phyloP scores from a whole-genome alignment of 2,888 invertebrate genomes.

The Torymus tubicola region DNA sequence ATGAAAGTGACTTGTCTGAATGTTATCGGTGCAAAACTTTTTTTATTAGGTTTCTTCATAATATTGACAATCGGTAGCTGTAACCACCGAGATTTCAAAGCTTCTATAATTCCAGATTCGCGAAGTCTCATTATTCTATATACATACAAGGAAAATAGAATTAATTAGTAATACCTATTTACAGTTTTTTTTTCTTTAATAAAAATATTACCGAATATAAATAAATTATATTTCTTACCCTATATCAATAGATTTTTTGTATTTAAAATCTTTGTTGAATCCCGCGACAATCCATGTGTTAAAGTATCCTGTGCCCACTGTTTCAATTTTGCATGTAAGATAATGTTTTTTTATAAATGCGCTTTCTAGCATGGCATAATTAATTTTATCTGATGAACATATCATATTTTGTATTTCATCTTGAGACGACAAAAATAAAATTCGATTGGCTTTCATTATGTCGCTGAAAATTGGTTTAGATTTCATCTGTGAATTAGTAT shows the following conservation, averaged over 20 bases:
- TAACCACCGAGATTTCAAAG: constrained; percentile 2
- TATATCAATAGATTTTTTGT: constrained; percentile 60
- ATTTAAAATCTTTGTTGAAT: constrained; percentile 54
- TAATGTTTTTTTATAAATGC: constrained; percentile 48
- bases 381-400: constrained; percentile 38
- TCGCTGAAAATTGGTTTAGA: too few species aligned
- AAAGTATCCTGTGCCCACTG: constrained; percentile 31
- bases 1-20: background rate
- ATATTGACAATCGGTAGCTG: background rate
- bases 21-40: background rate
- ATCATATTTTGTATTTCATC: constrained; percentile 48
- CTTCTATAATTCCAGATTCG: constrained; percentile 19
- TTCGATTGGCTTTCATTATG: background rate
- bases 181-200: too few species aligned
- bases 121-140: constrained; percentile 18
- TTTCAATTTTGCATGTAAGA: constrained; percentile 54
- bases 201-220: background rate
- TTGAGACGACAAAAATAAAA: background rate
- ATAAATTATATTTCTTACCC: constrained; percentile 58
- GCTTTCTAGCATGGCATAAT: constrained; percentile 37
- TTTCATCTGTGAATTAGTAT: too few species aligned
- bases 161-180: too few species aligned
- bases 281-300: constrained; percentile 57
- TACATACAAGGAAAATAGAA: background rate
- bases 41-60: background rate